phyloP scores from a whole-genome alignment of 2,888 invertebrate species.

The Drosophila kokeensis region DNA sequence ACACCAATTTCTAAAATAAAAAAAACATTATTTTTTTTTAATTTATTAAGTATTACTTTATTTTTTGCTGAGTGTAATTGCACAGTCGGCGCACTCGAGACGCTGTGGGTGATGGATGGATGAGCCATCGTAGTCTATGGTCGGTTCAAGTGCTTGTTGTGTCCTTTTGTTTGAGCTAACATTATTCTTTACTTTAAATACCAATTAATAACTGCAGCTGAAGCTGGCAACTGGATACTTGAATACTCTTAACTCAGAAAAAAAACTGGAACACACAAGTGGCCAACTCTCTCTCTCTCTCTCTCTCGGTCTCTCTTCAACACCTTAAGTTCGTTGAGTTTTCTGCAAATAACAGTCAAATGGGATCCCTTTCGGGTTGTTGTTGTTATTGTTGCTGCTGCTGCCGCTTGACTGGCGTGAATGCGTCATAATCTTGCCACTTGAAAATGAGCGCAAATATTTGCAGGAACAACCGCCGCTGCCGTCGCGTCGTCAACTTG shows the following conservation, averaged over 20 bases:
- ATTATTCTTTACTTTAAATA: constrained; percentile 81
- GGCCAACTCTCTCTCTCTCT: constrained; percentile 35
- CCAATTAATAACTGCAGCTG: constrained; percentile 81
- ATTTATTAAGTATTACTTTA: background rate
- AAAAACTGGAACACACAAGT: constrained; percentile 78
- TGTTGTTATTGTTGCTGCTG: constrained; percentile 6
- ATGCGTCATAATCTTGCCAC: constrained; percentile 81
- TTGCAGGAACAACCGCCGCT: constrained; percentile 58
- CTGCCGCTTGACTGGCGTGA: constrained; percentile 71
- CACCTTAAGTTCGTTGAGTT: constrained; percentile 33
- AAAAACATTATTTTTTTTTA: background rate
- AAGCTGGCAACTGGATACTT: constrained; percentile 51
- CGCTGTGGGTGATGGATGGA: constrained; percentile 81
- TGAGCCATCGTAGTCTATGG: constrained; percentile 45
- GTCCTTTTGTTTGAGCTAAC: constrained; percentile 77
- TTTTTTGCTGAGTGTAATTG: constrained; percentile 14
- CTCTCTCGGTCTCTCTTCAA: background rate
- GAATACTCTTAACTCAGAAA: constrained; percentile 14
- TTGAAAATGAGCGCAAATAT: constrained; percentile 77
- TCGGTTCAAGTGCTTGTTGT: constrained; percentile 68
- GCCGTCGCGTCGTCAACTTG: constrained; percentile 64
- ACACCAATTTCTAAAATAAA: background rate
- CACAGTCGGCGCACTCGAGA: constrained; percentile 67
- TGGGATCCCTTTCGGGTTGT: constrained; percentile 17
- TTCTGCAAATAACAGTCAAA: constrained; percentile 65